Conservation (phyloP, 2,888 invertebrate species). For the Agrochola macilenta region DNA sequence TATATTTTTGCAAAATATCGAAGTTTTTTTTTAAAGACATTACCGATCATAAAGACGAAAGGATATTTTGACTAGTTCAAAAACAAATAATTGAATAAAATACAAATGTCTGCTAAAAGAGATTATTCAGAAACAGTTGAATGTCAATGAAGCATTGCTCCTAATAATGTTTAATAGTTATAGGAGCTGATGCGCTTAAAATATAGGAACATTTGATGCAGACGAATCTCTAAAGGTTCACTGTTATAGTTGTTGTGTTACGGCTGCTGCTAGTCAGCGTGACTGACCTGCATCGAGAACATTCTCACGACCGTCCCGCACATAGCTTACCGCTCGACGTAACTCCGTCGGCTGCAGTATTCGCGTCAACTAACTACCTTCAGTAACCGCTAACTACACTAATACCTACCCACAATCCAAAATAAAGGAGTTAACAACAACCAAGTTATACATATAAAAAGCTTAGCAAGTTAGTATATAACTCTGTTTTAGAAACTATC, state of each 20-base stretch:
- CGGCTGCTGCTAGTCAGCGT: constrained; percentile 7
- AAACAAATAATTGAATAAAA: constrained; percentile 9
- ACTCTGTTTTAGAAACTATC: constrained; percentile 76
- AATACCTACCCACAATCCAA: constrained; percentile 85
- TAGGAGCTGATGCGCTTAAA: constrained; percentile 50
- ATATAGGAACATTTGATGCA: constrained; percentile 43
- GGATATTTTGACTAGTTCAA: constrained; percentile 21
- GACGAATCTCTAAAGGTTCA: constrained; percentile 1
- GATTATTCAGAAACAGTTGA: constrained; percentile 6
- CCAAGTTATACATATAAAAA: constrained; percentile 84
- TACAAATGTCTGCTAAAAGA: constrained; percentile 10
- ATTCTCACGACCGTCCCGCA: constrained; percentile 51
- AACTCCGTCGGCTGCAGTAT: constrained; percentile 19
- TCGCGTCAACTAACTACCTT: constrained; percentile 51
- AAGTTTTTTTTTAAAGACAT: neutral
- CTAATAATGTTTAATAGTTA: constrained; percentile 19
- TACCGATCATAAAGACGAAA: neutral
- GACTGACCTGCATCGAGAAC: constrained; percentile 29
- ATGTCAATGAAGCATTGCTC: constrained; percentile 14
- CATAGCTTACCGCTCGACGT: constrained; percentile 13
- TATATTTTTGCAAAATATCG: constrained; percentile 15
- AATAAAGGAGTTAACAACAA: constrained; percentile 82
- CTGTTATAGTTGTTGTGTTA: neutral
- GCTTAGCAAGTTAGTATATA: constrained; percentile 81
- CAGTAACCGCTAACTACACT: constrained; percentile 69